Conservation (phyloP, 1,140 invertebrate genomes). For the Microvelia longipes region DNA sequence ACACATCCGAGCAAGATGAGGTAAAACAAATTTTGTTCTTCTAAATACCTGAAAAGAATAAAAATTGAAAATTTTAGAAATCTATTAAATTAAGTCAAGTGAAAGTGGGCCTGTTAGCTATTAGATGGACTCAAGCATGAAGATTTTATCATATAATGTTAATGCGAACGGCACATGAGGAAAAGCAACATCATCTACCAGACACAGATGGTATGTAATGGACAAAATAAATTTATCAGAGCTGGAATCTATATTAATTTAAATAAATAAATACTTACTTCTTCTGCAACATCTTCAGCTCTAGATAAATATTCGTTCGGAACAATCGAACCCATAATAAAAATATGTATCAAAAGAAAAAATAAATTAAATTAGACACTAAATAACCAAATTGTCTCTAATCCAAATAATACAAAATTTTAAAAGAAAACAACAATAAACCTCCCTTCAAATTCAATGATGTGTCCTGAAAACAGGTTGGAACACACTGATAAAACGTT, state of each 20-base stretch:
- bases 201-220: no score
- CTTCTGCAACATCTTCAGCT: conserved; percentile 21
- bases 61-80: no score
- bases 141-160: no score
- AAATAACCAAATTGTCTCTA: not conserved
- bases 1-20: conserved; percentile 87
- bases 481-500: no score
- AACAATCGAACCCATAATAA: conserved; percentile 10
- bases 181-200: no score
- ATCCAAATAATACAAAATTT: not conserved
- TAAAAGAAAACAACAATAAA: conserved; percentile 1
- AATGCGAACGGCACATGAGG: no score
- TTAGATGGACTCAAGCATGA: not conserved
- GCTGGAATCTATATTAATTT: no score
- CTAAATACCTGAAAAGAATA: conserved; percentile 59
- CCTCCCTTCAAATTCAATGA: not conserved
- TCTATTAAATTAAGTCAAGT: not conserved
- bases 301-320: conserved; percentile 18
- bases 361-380: not conserved
- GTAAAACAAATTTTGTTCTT: conserved; percentile 83
- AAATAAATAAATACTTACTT: no score
- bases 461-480: not conserved
- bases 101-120: no score
- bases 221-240: no score
- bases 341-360: not conserved